Base-by-base conservation (phyloP, 2,888 invertebrate genomes). In the Mechanitis mazaeus region DNA sequence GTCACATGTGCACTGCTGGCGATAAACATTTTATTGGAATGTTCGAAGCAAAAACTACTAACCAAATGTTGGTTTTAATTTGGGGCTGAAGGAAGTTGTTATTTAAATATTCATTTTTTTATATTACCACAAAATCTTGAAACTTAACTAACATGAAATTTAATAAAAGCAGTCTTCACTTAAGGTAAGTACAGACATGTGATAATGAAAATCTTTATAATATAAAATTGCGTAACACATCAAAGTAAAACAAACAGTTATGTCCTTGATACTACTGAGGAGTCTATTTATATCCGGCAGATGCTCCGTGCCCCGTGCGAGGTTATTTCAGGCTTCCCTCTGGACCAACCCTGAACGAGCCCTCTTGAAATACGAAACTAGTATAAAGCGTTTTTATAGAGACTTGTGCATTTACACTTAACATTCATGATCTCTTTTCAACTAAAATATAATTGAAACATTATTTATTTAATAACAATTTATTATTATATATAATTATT, bases 1-100 rank as follows among this genome's bases (percentile, higher is more conserved):
- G 72, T 77, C 88, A 89, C 89, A 89, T 89, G 89, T 88, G 88
- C 77, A 65, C 65, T 72, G 65, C 73, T 76, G 76, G 76, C 69
- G 89, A 90, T 90, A 89, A 90, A 90, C 88, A 90, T 89, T 90
- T 90, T 89, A 90, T 90, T 85, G 86, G 88, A 88, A 89, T 88
- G 84, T 85, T 64, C 75, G 76, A 77, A 78, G 84, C 87, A 89
- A 90, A 90, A 90, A 89, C 83, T 83, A 73, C 75, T 69, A 80
- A 79, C 87, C 87, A 86, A 88, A 88, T 88, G 88, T 85, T 78
- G 80, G 77, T 77, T 83, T 82, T 79, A 85, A 85, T 82, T 81
- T 73, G 81, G 82, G 69, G 75, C 72, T 71, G 73, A 73, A 87
- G 89, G 89, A 90, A 87, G 88, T 85, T 83, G 82, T 85, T 79